Conservation (phyloP, 2,113 vertebrate genomes). For the Apteryx owenii region DNA sequence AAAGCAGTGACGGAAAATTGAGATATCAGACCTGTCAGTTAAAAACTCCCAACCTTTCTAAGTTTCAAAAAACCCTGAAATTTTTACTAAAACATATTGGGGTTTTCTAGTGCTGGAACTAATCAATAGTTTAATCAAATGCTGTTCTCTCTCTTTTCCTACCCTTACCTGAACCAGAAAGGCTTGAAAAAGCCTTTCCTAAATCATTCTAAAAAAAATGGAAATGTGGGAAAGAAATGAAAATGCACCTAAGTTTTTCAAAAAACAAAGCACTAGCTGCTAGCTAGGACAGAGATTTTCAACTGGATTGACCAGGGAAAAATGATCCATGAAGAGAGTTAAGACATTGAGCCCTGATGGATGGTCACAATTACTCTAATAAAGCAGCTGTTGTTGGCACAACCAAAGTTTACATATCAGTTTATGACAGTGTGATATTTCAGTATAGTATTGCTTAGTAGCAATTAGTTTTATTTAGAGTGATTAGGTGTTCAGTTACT, state of each 20-base stretch:
- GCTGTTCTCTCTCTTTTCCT: neutral
- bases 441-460: conserved; percentile 30
- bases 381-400: conserved; percentile 63
- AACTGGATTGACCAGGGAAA: neutral
- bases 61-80: neutral
- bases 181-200: neutral
- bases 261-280: neutral
- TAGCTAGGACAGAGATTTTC: neutral
- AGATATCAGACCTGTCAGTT: neutral
- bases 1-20: neutral
- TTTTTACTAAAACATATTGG: neutral
- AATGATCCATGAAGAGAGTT: neutral
- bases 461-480: conserved; percentile 24
- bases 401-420: conserved; percentile 52
- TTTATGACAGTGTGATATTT: conserved; percentile 36
- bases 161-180: neutral
- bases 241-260: neutral
- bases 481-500: conserved; percentile 20
- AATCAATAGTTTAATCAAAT: neutral
- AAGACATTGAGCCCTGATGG: neutral
- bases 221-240: neutral
- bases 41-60: neutral
- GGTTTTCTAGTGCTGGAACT: neutral
- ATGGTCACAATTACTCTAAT: conserved; percentile 32
- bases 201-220: neutral